phyloP scores from a whole-genome alignment of 2,797 vertebrate genomes.

The Lutjanus campechanus region DNA sequence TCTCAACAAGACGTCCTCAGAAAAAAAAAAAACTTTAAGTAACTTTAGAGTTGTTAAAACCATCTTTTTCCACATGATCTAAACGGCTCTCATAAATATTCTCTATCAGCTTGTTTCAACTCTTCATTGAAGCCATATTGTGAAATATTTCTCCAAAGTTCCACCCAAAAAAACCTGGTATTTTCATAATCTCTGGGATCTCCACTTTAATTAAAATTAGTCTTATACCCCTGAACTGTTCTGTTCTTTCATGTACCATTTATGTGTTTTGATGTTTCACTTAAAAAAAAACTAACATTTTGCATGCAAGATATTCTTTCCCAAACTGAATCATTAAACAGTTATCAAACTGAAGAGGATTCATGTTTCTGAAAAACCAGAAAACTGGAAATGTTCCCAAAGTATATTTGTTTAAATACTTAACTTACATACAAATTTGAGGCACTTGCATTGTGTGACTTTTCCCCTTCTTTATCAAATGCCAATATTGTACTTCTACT shows the following conservation, averaged over 20 bases:
- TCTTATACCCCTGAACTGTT: too few relatives aligned
- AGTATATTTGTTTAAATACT: too few relatives aligned
- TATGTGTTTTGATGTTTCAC: neutral
- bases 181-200: neutral
- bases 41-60: neutral
- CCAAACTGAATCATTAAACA: neutral
- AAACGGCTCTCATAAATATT: neutral
- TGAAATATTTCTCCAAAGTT: neutral
- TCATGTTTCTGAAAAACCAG: neutral
- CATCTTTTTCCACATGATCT: neutral
- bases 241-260: neutral
- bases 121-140: neutral
- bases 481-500: too few relatives aligned
- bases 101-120: neutral
- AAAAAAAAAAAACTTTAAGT: too few relatives aligned
- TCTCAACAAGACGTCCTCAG: too few relatives aligned
- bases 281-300: neutral
- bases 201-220: neutral
- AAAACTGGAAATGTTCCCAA: too few relatives aligned
- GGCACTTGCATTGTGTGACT: too few relatives aligned
- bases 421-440: too few relatives aligned
- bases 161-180: neutral
- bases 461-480: too few relatives aligned
- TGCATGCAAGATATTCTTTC: too few relatives aligned
- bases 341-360: neutral